A percentile compares a stretch with the other conserved stretches of the same genome.
phyloP scores from a whole-genome alignment of 92 coral and sea anemone species.

The Desmophyllum pertusum region DNA sequence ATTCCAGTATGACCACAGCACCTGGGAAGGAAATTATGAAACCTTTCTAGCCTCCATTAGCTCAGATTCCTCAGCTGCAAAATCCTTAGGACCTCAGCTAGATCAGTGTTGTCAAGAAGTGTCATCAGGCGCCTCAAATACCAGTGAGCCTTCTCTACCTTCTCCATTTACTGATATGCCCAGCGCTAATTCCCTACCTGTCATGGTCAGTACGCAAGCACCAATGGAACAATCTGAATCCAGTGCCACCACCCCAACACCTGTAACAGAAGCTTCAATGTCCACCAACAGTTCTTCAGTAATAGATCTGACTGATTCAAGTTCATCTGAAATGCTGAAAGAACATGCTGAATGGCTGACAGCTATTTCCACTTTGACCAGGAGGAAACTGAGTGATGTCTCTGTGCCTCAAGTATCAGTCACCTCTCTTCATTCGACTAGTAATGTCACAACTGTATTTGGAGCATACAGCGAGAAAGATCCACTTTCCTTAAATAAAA shows the following conservation, averaged over 20 bases:
- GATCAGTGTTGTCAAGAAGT: neutral
- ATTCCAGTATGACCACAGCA: slow-evolving; percentile 46
- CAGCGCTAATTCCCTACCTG: neutral
- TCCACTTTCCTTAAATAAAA: slow-evolving; percentile 10
- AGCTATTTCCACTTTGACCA: slow-evolving; percentile 15
- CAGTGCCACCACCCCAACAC: slow-evolving; percentile 2
- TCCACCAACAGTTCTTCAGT: neutral
- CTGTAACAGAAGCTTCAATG: no score
- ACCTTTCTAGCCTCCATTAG: neutral
- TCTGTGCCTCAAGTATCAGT: neutral
- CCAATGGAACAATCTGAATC: neutral
- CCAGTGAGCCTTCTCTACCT: no score
- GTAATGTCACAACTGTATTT: neutral
- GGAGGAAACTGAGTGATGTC: neutral
- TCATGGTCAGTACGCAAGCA: neutral
- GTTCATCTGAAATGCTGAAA: neutral
- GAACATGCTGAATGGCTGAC: slow-evolving; percentile 22
- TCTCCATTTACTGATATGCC: neutral
- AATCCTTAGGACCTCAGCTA: neutral
- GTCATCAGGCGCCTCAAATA: neutral
- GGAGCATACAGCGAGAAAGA: slow-evolving; percentile 2
- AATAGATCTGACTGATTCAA: slow-evolving; percentile 29
- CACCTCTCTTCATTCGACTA: neutral
- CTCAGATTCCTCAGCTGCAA: neutral
- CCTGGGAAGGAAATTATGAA: slow-evolving; percentile 52